Conservation (phyloP, 1,140 invertebrate species). For the Caenorhabditis remanei region DNA sequence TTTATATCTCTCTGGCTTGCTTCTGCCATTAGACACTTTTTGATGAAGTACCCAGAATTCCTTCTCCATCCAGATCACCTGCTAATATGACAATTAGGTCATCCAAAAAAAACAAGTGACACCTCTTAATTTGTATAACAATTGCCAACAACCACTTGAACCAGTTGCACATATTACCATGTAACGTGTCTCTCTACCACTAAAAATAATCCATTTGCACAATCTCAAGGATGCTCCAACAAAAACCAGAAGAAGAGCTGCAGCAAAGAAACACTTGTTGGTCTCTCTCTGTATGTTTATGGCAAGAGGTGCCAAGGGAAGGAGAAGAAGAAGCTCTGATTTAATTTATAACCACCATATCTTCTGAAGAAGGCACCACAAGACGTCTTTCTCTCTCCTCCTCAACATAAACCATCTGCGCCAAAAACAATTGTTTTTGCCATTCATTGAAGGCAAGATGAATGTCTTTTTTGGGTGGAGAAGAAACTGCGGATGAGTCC, state of each 20-base stretch:
- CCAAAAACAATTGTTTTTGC: constrained; percentile 56
- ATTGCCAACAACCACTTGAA: constrained; percentile 55
- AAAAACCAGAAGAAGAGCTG: not conserved
- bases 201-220: constrained; percentile 45
- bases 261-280: constrained; percentile 24
- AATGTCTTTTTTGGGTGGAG: not conserved
- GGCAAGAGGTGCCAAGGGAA: constrained; percentile 46
- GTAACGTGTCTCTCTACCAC: not conserved
- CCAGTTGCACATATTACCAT: constrained; percentile 52
- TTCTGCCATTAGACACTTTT: not conserved
- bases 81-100: not conserved
- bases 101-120: not conserved
- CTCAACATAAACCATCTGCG: constrained; percentile 46
- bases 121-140: constrained; percentile 47
- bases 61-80: not conserved
- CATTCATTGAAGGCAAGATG: constrained; percentile 48
- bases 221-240: constrained; percentile 37
- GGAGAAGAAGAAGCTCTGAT: constrained; percentile 51
- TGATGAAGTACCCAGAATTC: not conserved
- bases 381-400: not conserved
- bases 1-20: not conserved
- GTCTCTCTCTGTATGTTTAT: constrained; percentile 10
- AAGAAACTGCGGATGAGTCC: constrained; percentile 48
- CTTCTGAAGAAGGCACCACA: not conserved
- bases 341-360: constrained; percentile 57